phyloP scores from a whole-genome alignment of 2,888 invertebrate genomes.

The Coelinius sp. region DNA sequence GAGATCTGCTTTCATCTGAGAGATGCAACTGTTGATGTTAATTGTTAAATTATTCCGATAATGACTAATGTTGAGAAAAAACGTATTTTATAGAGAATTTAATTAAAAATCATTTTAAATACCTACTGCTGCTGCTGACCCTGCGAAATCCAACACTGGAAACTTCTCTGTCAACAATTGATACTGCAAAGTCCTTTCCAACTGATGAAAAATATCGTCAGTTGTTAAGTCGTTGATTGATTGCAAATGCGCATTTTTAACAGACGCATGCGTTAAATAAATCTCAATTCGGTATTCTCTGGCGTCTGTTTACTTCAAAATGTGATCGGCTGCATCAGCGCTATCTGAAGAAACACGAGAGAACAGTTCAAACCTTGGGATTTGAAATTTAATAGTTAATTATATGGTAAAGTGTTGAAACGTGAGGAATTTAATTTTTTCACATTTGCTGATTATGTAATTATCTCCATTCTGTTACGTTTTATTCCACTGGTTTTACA shows the following conservation, averaged over 20 bases:
- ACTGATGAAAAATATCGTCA: too few species aligned
- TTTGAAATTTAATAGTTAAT: not conserved
- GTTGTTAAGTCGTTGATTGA: not conserved
- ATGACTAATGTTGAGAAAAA: too few species aligned
- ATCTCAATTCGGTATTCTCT: not conserved
- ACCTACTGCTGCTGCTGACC: not conserved
- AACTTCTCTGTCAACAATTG: not conserved
- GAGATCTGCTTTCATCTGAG: too few species aligned
- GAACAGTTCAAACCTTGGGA: not conserved
- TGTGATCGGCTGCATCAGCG: not conserved
- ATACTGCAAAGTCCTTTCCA: not conserved
- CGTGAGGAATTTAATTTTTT: not conserved
- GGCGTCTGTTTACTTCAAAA: not conserved
- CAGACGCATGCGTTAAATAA: not conserved
- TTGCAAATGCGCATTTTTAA: not conserved
- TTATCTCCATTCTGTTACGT: too few species aligned
- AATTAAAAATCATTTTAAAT: too few species aligned
- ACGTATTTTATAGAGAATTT: too few species aligned
- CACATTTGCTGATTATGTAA: too few species aligned
- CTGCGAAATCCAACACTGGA: not conserved
- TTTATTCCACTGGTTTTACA: not conserved
- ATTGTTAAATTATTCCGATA: too few species aligned
- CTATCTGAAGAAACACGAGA: not conserved
- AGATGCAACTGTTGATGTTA: too few species aligned
- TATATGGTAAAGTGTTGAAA: not conserved